Base-by-base conservation (phyloP, 2,797 vertebrate species). In the Anolis apletophallus region DNA sequence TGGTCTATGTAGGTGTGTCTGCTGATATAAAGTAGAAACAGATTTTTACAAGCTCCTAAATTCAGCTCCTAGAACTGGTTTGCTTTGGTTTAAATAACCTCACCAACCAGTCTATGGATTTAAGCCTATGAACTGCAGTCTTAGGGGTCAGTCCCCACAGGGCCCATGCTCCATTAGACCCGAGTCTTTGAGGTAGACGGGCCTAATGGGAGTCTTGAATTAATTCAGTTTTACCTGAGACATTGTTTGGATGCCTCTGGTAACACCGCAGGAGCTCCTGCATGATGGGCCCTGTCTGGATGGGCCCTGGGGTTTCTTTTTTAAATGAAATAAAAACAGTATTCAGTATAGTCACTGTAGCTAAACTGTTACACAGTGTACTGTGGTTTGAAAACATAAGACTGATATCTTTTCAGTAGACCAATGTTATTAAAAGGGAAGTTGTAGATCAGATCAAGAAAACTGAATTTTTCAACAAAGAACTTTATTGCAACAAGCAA, bases 371-470 rank as follows among this genome's bases (percentile, higher is more conserved):
- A 68, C 72, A 57, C 21, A 86, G 52, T 50, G 23, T 81, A 81
- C 76, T 81, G 54, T 50, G 17, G 34, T 46, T 46, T 87, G 46
- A 57, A 68, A 87, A 69, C 81, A 23, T 9, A 55, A 5, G 21
- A 67, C 34, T 76, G 73, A 74, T 86, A 54, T 46, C 9, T 12
- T 36, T 36, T 71, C 59, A 64, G 40, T 54, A 68, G 81, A 78
- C 29, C n/a, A 78, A 32, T 69, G 52, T 46, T 21, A 57, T 50
- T 29, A 69, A 87, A 77, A 54, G 26, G 32, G 8, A 87, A 57
- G 82, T 77, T 71, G 26, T 75, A 59, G 40, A 21, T 68, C 50
- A 69, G 19, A 32, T 86, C 19, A 76, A 69, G 59, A 75, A 82
- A 40, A 36, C 13, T 73, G 11, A 5, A 36, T 55, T 68, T 84